A percentile compares a stretch with the other conserved stretches of the same genome.
Evolutionary conservation across 2,888 invertebrate species (phyloP).

Genomic region (Nasonovia ribisnigri): DNA sequence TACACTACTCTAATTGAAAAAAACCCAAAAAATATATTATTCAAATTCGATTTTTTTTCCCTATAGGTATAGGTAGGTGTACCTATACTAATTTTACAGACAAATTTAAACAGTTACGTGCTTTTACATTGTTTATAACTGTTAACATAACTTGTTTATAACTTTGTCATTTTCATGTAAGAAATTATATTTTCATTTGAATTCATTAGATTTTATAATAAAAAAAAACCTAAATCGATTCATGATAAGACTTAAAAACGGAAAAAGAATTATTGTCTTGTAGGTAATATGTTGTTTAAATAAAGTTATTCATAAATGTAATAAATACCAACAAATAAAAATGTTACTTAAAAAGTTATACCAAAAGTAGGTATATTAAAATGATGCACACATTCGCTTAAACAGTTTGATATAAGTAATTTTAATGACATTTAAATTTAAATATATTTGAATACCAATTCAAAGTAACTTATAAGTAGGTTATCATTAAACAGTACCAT

Average conservation of each 20-base stretch:
- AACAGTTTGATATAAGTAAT: not conserved
- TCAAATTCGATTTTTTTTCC: not conserved
- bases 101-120: not conserved
- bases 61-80: not conserved
- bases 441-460: not conserved
- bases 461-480: too few relatives aligned
- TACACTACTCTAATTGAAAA: conserved; percentile 44
- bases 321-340: not conserved
- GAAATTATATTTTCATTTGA: not conserved
- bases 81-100: not conserved
- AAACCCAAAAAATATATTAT: conserved; percentile 12
- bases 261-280: not conserved
- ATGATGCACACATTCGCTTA: not conserved
- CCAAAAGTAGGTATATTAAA: not conserved
- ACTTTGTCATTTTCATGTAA: not conserved
- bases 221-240: not conserved
- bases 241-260: not conserved
- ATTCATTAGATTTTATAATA: not conserved
- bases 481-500: too few relatives aligned
- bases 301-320: not conserved
- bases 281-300: not conserved
- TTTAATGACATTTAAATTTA: not conserved
- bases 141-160: too few relatives aligned
- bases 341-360: not conserved
- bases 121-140: not conserved